A percentile compares a stretch with the other conserved stretches of the same genome.
These are phyloP conservation scores for Python bivittatus DNA, from an alignment of 2,113 vertebrate genomes.

Conservation along the genomic window DNA sequence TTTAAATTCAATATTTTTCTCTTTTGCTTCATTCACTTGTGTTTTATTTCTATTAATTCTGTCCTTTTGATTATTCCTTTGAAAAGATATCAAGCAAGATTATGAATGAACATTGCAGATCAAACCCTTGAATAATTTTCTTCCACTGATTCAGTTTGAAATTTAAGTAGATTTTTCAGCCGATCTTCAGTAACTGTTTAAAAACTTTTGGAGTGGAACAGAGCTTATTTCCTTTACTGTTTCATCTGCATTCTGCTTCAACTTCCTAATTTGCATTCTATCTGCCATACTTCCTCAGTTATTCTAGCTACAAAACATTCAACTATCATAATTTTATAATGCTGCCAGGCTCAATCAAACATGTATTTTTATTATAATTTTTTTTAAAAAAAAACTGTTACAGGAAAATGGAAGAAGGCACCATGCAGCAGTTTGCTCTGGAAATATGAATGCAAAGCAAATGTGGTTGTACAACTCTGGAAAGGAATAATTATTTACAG, in stretches of 20 bases:
- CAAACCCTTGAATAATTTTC: constrained; percentile 44
- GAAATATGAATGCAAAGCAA: constrained; percentile 22
- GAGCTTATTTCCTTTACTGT: constrained; percentile 52
- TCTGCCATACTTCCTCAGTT: constrained; percentile 64
- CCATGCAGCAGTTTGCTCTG: constrained; percentile 42
- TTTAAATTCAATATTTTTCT: constrained; percentile 55
- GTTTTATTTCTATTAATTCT: constrained; percentile 39
- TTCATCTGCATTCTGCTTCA: constrained; percentile 45
- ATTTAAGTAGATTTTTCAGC: constrained; percentile 11
- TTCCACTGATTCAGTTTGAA: constrained; percentile 44
- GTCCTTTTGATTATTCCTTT: constrained; percentile 30
- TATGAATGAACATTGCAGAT: constrained; percentile 27
- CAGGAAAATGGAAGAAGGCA: constrained; percentile 59
- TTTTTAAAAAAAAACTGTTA: constrained; percentile 61
- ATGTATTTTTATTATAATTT: constrained; percentile 49
- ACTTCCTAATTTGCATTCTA: constrained; percentile 67
- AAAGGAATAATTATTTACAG: constrained; percentile 19
- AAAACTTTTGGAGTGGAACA: constrained; percentile 64
- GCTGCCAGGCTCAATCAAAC: constrained; percentile 47
- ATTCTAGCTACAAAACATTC: constrained; percentile 60
- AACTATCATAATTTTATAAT: constrained; percentile 51
- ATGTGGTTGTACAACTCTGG: constrained; percentile 28
- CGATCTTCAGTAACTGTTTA: constrained; percentile 62
- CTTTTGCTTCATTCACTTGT: constrained; percentile 45
- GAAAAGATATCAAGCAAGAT: constrained; percentile 12